Evolutionary conservation across 2,888 invertebrate species (phyloP).

Genomic region (Hypselothyrea guttata): DNA sequence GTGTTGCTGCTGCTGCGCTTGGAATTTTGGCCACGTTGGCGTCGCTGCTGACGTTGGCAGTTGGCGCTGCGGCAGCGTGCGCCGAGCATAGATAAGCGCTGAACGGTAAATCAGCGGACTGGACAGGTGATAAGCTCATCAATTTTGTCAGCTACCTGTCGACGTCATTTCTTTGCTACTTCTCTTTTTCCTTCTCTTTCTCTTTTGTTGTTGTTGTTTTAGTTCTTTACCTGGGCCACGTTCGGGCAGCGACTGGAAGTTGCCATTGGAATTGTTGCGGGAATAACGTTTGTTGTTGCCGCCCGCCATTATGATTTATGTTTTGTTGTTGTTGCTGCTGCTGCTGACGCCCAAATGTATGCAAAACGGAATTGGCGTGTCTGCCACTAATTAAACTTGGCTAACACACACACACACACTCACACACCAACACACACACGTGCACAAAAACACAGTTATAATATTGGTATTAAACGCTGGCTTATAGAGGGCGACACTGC

Average conservation of each 20-base stretch:
- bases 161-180: too few relatives aligned
- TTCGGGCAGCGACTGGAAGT: conserved; percentile 79
- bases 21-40: conserved; percentile 60
- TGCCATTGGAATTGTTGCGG: conserved; percentile 80
- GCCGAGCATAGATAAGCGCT: conserved; percentile 49
- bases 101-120: conserved; percentile 41
- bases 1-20: conserved; percentile 13
- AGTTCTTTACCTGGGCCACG: conserved; percentile 82
- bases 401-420: conserved; percentile 35
- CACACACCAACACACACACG: conserved; percentile 19
- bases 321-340: conserved; percentile 3
- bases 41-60: conserved; percentile 66
- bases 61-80: conserved; percentile 6
- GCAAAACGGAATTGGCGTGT: conserved; percentile 61
- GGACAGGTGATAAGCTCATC: conserved; percentile 45
- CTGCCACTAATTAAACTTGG: conserved; percentile 57
- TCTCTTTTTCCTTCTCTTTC: too few relatives aligned
- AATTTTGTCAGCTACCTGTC: too few relatives aligned
- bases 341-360: conserved; percentile 67
- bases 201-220: conserved; percentile 8
- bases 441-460: too few relatives aligned
- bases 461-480: too few relatives aligned
- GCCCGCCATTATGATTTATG: conserved; percentile 77
- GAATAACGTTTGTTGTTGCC: conserved; percentile 79
- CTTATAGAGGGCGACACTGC: conserved; percentile 74